A percentile compares a stretch with the other conserved stretches of the same genome.
Evolutionary conservation across 2,797 vertebrate genomes (phyloP).

Genomic region (Lepus oiostolus): DNA sequence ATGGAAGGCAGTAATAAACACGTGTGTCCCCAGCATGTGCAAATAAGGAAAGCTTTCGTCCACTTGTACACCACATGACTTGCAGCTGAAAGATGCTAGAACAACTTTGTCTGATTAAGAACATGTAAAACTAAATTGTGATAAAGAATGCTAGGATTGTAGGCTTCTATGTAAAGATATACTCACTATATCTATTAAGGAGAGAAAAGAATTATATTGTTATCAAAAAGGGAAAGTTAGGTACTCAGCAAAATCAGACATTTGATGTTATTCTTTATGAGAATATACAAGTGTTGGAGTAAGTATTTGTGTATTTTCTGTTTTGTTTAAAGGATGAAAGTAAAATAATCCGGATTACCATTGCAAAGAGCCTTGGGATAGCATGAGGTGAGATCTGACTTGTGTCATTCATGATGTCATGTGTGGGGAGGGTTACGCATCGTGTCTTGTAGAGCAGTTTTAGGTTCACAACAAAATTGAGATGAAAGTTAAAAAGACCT

Average conservation of each 20-base stretch:
- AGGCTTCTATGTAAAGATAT: slow-evolving; percentile 64
- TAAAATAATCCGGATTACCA: slow-evolving; percentile 60
- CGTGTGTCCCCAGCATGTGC: not conserved
- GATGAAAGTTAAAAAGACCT: no score
- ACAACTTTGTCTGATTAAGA: slow-evolving; percentile 65
- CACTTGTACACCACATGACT: slow-evolving; percentile 59
- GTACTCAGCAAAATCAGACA: slow-evolving; percentile 37
- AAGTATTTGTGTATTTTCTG: slow-evolving; percentile 57
- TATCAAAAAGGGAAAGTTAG: slow-evolving; percentile 74
- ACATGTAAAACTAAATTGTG: slow-evolving; percentile 52
- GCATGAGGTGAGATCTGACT: slow-evolving; percentile 3
- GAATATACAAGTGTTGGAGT: slow-evolving; percentile 54
- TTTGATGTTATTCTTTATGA: slow-evolving; percentile 66
- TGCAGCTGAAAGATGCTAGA: slow-evolving; percentile 36
- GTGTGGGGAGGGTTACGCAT: not conserved
- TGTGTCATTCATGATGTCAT: slow-evolving; percentile 6
- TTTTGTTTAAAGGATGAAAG: slow-evolving; percentile 46
- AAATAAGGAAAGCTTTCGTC: slow-evolving; percentile 61
- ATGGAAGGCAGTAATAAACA: slow-evolving; percentile 63
- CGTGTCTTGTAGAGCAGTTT: slow-evolving; percentile 45
- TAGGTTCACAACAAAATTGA: slow-evolving; percentile 9
- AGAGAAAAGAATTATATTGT: slow-evolving; percentile 49
- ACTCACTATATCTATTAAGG: slow-evolving; percentile 25
- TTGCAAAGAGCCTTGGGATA: slow-evolving; percentile 13
- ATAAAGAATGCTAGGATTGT: slow-evolving; percentile 62